Conservation (phyloP, 1,140 invertebrate genomes). For the Formica exsecta region DNA sequence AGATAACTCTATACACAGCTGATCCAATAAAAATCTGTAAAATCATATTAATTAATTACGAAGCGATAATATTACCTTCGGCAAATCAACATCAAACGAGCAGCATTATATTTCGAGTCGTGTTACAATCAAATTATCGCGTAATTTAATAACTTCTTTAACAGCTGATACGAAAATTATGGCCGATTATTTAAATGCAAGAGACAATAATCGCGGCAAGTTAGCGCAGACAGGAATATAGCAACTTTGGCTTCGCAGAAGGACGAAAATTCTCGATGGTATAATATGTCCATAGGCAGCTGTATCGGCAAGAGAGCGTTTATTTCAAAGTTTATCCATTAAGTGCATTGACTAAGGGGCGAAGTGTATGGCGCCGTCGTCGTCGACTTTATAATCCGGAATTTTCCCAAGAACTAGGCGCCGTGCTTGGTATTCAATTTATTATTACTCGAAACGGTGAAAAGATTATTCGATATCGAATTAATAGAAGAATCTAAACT, state of each 20-base stretch:
- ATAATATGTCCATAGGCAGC: constrained; percentile 49
- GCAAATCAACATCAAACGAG: constrained; percentile 14
- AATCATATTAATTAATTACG: constrained; percentile 16
- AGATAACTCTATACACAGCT: not conserved
- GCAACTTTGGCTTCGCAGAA: constrained; percentile 13
- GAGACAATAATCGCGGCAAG: constrained; percentile 37
- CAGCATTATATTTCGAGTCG: not conserved
- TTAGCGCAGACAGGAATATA: not conserved
- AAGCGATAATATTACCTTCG: constrained; percentile 3
- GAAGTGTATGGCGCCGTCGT: constrained; percentile 50
- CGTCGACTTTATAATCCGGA: constrained; percentile 46
- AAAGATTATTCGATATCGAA: constrained; percentile 23
- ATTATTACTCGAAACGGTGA: constrained; percentile 39
- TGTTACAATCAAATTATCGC: not conserved
- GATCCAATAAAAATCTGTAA: not conserved
- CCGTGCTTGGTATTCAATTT: constrained; percentile 38
- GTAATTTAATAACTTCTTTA: constrained; percentile 38
- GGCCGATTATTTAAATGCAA: constrained; percentile 46
- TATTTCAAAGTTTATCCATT: constrained; percentile 68
- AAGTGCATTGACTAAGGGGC: constrained; percentile 53
- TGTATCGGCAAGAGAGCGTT: constrained; percentile 49
- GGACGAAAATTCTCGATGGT: constrained; percentile 23
- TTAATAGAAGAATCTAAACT: constrained; percentile 30
- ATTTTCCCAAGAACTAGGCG: constrained; percentile 42
- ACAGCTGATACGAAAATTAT: constrained; percentile 49